Evolutionary conservation across 2,888 invertebrate genomes (phyloP), one percentile per base, ranked within the genome.

Genomic region (Synergus gifuensis): DNA sequence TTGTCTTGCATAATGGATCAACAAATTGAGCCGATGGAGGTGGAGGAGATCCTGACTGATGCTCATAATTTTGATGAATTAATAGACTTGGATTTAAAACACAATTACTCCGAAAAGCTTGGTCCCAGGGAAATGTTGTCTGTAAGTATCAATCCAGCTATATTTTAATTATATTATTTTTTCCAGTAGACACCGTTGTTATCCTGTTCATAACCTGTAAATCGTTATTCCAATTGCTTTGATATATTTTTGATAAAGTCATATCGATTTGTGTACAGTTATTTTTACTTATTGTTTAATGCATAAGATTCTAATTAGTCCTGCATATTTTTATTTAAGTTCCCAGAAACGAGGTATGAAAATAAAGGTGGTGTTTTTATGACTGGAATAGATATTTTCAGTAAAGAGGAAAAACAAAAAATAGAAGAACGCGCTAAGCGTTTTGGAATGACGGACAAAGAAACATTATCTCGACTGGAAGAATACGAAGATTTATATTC

Each of bases 381-480:
- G 16, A 93, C 93, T 1, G 94, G 93, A 16, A 91, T 93, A 36
- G 92, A 94, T 84, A 92, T 93, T 80, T 93, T 94, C 76, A 92
- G 93, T 76, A 91, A 93, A 83, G 92, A 94, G 85, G 93, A 93
- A 80, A 92, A 93, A 85, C 90, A 92, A 49, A 94, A 94, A 87
- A 92, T 93, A 82, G 92, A 93, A 85, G 94, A 94, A 84, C 90
- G 95, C 84, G 94, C 94, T 0, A 94, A 93, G 85, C 92, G 95
- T 64, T 95, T 95, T 91, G 94, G 94, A 11, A 86, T 94, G 62
- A 92, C 92, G 0, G 90, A 92, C 4, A 93, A 93, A 86, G 86
- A 89, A 11, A 91, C 91, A 80, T 90, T 76, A 42, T 14, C 88
- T 16, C 89, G 93, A 69, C 91, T 91, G 0, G 92, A 93, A 69